phyloP scores from a whole-genome alignment of 2,888 invertebrate species.

The Baronia brevicornis region DNA sequence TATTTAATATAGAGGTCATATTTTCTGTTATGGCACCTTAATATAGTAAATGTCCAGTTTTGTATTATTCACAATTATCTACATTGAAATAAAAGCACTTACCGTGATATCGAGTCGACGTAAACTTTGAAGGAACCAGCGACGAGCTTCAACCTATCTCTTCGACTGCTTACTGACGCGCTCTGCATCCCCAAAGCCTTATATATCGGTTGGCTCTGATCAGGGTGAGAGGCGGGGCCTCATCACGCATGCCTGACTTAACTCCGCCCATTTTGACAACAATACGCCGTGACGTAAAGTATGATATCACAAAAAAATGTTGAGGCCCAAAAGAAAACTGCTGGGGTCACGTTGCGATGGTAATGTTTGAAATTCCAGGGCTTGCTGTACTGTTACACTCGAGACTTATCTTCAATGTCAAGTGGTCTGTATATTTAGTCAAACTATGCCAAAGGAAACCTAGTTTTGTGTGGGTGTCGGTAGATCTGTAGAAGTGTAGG shows the following conservation, averaged over 20 bases:
- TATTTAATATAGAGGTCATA: too few species aligned
- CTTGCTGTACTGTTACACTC: background rate
- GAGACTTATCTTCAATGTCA: too few species aligned
- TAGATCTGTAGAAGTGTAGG: too few species aligned
- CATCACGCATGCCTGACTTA: conserved; percentile 32
- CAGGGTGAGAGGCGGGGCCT: conserved; percentile 49
- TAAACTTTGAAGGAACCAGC: conserved; percentile 45
- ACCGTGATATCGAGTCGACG: conserved; percentile 50
- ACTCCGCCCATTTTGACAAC: conserved; percentile 55
- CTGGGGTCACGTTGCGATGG: conserved; percentile 10
- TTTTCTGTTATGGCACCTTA: too few species aligned
- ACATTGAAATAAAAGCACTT: conserved; percentile 31
- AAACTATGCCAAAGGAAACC: too few species aligned
- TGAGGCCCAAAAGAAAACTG: conserved; percentile 17
- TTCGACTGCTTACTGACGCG: conserved; percentile 26
- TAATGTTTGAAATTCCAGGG: background rate
- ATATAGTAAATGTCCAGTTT: too few species aligned
- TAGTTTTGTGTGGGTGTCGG: too few species aligned
- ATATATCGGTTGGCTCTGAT: conserved; percentile 39
- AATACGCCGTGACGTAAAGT: conserved; percentile 29
- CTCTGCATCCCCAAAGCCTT: conserved; percentile 31
- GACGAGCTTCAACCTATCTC: conserved; percentile 29
- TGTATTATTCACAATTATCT: too few species aligned
- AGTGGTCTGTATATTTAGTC: too few species aligned
- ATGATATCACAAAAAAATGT: conserved; percentile 36